Conservation (phyloP, 37 sponge, comb jelly and placozoan genomes). For the Haliclona indistincta region DNA sequence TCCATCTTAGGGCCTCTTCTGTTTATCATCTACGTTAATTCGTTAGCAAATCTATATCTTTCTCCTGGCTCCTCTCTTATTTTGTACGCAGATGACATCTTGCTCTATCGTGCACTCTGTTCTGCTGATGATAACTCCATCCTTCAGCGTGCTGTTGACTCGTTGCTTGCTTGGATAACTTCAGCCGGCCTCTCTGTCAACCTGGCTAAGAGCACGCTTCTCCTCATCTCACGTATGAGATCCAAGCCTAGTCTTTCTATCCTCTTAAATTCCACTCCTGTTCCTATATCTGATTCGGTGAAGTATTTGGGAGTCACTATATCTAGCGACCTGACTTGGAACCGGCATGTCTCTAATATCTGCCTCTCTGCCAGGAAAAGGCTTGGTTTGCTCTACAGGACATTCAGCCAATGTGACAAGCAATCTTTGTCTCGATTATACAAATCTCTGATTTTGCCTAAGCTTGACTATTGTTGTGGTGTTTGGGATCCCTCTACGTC, state of each 20-base stretch:
- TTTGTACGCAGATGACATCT: constrained; percentile 26
- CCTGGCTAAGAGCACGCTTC: constrained; percentile 3
- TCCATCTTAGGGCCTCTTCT: constrained; percentile 24
- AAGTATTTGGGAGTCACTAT: constrained; percentile 27
- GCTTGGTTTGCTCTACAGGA: constrained; percentile 14
- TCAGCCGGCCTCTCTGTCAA: constrained; percentile 12
- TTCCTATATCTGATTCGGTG: not conserved
- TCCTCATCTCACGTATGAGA: constrained; percentile 7
- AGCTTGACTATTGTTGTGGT: constrained; percentile 12
- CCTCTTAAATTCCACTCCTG: not conserved
- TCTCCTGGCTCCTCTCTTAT: not conserved
- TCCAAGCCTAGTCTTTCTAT: not conserved
- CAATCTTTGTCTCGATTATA: not conserved
- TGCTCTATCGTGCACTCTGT: not conserved
- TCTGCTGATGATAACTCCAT: not conserved
- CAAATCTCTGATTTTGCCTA: constrained; percentile 9
- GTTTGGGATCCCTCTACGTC: constrained; percentile 45
- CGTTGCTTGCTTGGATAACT: constrained; percentile 1
- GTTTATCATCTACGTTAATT: constrained; percentile 16
- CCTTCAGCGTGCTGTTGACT: constrained; percentile 18
- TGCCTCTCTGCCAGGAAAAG: constrained; percentile 18
- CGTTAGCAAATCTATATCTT: not conserved
- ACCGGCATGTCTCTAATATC: not conserved
- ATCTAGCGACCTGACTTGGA: constrained; percentile 19
- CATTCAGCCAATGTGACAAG: constrained; percentile 1